Evolutionary conservation across 2,113 vertebrate genomes (phyloP).

Genomic region (Zootoca vivipara): DNA sequence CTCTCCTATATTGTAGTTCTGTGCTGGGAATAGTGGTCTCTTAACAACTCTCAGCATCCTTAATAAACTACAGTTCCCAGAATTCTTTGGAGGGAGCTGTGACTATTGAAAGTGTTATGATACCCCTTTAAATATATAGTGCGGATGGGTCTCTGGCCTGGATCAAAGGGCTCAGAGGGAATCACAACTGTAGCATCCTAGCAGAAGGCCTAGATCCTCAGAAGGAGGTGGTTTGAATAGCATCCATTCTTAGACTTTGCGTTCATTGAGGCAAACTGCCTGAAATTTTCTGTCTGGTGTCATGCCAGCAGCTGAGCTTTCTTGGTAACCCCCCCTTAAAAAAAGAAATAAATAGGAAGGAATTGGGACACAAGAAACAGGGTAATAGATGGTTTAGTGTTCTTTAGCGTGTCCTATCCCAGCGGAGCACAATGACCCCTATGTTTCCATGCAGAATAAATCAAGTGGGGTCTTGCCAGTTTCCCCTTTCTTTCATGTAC

Average conservation of each 20-base stretch:
- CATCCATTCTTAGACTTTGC: fast-evolving
- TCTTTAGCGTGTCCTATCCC: fast-evolving
- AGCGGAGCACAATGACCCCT: neutral
- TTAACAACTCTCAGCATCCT: too few species aligned
- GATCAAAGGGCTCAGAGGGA: too few species aligned
- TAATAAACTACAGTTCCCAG: too few species aligned
- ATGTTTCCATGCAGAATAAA: neutral
- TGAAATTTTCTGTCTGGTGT: fast-evolving
- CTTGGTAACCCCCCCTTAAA: neutral
- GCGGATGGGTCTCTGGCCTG: too few species aligned
- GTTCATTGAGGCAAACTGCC: fast-evolving
- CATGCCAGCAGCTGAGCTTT: neutral
- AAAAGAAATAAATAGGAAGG: fast-evolving
- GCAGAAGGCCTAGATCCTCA: neutral
- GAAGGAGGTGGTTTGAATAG: too few species aligned
- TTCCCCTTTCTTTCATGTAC: neutral
- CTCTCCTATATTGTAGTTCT: too few species aligned
- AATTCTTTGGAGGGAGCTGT: too few species aligned
- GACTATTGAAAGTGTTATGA: too few species aligned
- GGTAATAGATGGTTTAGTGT: conserved; percentile 19
- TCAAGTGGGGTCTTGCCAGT: neutral
- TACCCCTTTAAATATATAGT: too few species aligned
- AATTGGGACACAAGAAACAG: fast-evolving
- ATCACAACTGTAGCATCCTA: neutral
- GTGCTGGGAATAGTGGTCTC: too few species aligned